A percentile compares a stretch with the other conserved stretches of the same genome.
phyloP scores from a whole-genome alignment of 2,797 vertebrate species.

The Monodelphis domestica region DNA sequence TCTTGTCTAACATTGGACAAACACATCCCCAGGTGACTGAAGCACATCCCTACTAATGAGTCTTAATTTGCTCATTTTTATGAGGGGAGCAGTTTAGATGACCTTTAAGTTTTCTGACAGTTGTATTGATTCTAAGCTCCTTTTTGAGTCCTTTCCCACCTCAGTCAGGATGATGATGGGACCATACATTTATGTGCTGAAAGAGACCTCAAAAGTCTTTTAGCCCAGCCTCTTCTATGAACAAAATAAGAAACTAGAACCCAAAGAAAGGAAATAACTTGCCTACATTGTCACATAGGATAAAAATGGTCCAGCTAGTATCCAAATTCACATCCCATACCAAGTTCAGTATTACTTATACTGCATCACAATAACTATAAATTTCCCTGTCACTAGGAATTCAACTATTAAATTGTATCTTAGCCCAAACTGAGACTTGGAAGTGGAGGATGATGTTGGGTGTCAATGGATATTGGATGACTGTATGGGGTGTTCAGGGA shows the following conservation, averaged over 20 bases:
- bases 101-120: background rate
- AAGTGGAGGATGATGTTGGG: too few relatives aligned
- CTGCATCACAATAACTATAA: background rate
- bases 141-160: background rate
- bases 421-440: background rate
- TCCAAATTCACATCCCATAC: background rate
- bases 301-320: background rate
- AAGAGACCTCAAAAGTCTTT: background rate
- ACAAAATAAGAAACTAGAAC: background rate
- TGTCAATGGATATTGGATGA: too few relatives aligned
- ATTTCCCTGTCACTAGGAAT: background rate
- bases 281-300: background rate
- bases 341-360: background rate
- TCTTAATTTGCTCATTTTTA: background rate
- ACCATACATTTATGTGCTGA: background rate
- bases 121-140: background rate
- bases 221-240: background rate
- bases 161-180: background rate
- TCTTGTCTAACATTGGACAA: background rate
- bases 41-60: background rate
- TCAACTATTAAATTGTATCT: background rate
- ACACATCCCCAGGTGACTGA: too few relatives aligned
- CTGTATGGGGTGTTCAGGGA: too few relatives aligned
- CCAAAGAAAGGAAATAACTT: background rate
- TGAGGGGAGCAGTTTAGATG: background rate